phyloP scores from a whole-genome alignment of 2,888 invertebrate genomes.

The Parnassius orleans region DNA sequence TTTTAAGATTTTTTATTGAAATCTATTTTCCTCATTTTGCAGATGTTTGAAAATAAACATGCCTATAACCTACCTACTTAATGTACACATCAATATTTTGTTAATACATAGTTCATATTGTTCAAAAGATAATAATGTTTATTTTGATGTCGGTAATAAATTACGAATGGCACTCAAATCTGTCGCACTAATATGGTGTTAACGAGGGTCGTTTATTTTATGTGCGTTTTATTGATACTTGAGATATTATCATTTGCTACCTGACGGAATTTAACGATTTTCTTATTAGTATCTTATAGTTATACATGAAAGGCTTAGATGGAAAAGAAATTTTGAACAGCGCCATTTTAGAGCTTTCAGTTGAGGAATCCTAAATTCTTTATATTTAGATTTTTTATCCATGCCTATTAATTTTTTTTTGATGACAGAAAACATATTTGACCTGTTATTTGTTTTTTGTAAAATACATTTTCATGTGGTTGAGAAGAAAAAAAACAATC shows the following conservation, averaged over 20 bases:
- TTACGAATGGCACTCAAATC: constrained; percentile 66
- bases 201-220: constrained; percentile 75
- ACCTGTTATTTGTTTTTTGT: background rate
- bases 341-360: constrained; percentile 62
- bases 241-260: constrained; percentile 51
- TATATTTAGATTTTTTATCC: constrained; percentile 28
- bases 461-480: no score
- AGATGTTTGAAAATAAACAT: background rate
- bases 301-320: constrained; percentile 28
- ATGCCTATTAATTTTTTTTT: constrained; percentile 6
- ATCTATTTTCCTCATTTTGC: background rate
- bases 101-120: constrained; percentile 22
- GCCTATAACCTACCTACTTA: background rate
- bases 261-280: constrained; percentile 41
- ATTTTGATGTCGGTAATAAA: constrained; percentile 57
- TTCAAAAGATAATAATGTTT: constrained; percentile 18
- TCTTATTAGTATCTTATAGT: constrained; percentile 65
- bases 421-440: background rate
- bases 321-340: constrained; percentile 30
- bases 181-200: constrained; percentile 72
- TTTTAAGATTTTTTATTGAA: background rate
- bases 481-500: no score
- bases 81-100: constrained; percentile 12
- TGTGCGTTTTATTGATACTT: constrained; percentile 74
- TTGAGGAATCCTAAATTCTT: constrained; percentile 26